Base-by-base conservation (phyloP, 1,140 invertebrate species). In the Heliconius congener region DNA sequence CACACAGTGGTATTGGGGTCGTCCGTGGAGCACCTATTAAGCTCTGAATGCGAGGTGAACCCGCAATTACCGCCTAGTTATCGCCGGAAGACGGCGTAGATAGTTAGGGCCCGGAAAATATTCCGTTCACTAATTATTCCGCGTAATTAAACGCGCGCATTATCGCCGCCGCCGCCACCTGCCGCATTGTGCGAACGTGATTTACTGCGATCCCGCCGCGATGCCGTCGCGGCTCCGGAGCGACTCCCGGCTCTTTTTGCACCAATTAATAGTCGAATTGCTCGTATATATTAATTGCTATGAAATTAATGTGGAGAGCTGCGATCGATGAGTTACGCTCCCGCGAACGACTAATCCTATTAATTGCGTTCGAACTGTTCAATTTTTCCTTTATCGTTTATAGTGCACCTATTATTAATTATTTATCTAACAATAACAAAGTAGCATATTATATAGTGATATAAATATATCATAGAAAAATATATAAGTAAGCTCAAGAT, bases 61-160 rank as follows among this genome's bases (percentile, higher is more conserved):
- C 91, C 89, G 91, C 91, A 93, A 94, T 94, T 93, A 94, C 93
- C 92, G 92, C 91, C 91, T 93, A 94, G 92, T 94, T 94, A 94
- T 94, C 90, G 91, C 91, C 93, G 93, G 92, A 93, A 94, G 93
- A 93, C 90, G 93, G 88, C 86, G 91, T 91, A 93, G 93, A 94
- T 94, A 94, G 91, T 94, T 94, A 93, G 93, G 88, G 91, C 90
- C 89, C 91, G 91, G 93, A 94, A 94, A 91, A 93, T 93, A 92
- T 94, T 94, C 93, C 93, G 93, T 92, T 91, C 92, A 92, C 92
- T 94, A 94, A 94, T 93, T 94, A 94, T 94, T 94, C 93, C 93
- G 91, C 90, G 92, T 94, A 94, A 93, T 94, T 94, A 94, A 94
- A 94, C 93, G 90, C 91, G 90, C 84, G 91, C 90, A 93, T 93